Evolutionary conservation across 2,797 vertebrate species (phyloP).

Genomic region (Botia kubotai): DNA sequence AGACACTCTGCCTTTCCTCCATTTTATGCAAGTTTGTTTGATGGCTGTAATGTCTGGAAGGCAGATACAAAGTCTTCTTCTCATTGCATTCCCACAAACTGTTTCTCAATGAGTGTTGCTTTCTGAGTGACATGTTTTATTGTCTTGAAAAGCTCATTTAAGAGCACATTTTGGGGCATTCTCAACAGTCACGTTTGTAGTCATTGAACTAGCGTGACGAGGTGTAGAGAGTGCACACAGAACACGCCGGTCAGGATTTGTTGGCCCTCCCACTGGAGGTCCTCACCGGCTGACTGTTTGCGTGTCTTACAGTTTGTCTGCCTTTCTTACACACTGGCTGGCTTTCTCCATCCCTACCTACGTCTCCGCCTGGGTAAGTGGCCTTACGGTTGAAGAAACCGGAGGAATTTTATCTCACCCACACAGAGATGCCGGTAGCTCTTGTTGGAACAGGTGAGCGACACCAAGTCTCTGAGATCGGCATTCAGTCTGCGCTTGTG

Average conservation of each 20-base stretch:
- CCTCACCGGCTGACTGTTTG: constrained; percentile 10
- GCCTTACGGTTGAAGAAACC: constrained; percentile 66
- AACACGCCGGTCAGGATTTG: constrained; percentile 21
- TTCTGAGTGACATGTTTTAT: constrained; percentile 21
- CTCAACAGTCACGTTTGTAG: constrained; percentile 17
- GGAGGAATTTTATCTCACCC: constrained; percentile 76
- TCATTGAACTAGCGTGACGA: neutral
- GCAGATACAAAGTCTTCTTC: constrained; percentile 1
- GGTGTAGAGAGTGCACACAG: constrained; percentile 27
- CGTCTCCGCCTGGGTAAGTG: constrained; percentile 50
- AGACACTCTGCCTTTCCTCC: neutral
- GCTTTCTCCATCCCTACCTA: constrained; percentile 34
- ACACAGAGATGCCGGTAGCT: constrained; percentile 64
- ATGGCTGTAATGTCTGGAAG: constrained; percentile 9
- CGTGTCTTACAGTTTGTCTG: constrained; percentile 40
- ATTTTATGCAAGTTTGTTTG: constrained; percentile 7
- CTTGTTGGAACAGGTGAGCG: constrained; percentile 69
- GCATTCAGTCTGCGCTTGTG: constrained; percentile 58
- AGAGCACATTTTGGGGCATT: constrained; percentile 18
- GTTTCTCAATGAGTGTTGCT: constrained; percentile 12
- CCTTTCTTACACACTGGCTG: constrained; percentile 34
- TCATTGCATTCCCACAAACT: constrained; percentile 16
- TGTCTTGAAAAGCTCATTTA: constrained; percentile 14
- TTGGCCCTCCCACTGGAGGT: constrained; percentile 38
- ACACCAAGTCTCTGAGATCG: constrained; percentile 55